These are phyloP conservation scores for Chloromyia formosa DNA, from an alignment of 2,888 invertebrate species.

Conservation along the genomic window DNA sequence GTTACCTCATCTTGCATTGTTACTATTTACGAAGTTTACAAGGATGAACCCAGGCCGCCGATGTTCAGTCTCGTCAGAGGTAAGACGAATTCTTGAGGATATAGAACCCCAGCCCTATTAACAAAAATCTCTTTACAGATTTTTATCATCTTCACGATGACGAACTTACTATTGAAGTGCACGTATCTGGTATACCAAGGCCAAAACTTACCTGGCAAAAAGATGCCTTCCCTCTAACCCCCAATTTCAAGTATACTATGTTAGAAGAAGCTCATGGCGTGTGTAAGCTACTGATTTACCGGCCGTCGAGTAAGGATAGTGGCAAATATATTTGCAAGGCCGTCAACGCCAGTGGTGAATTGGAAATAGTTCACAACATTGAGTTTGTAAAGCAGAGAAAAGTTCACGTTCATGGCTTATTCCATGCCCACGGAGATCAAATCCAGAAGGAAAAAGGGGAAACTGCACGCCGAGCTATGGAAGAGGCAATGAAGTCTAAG, in stretches of 20 bases:
- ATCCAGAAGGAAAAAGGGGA: conserved; percentile 59
- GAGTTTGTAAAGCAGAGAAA: conserved; percentile 67
- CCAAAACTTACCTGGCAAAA: conserved; percentile 61
- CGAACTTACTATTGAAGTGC: conserved; percentile 70
- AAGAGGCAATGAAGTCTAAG: conserved; percentile 61
- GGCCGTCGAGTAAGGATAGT: conserved; percentile 69
- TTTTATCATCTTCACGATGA: conserved; percentile 66
- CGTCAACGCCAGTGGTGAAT: conserved; percentile 73
- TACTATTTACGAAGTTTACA: conserved; percentile 77
- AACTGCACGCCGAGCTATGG: conserved; percentile 59
- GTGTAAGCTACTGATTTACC: conserved; percentile 68
- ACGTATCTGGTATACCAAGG: conserved; percentile 62
- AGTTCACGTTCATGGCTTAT: conserved; percentile 62
- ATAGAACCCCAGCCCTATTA: background rate
- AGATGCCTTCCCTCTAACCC: conserved; percentile 59
- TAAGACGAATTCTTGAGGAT: conserved; percentile 58
- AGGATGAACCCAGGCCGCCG: conserved; percentile 76
- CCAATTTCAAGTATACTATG: conserved; percentile 62
- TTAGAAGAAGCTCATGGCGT: conserved; percentile 63
- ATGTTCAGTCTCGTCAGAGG: conserved; percentile 75
- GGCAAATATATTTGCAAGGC: conserved; percentile 77
- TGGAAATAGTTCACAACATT: conserved; percentile 63
- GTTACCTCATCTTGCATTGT: conserved; percentile 77
- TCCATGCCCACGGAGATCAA: conserved; percentile 59
- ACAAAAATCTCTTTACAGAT: conserved; percentile 54